These are phyloP conservation scores for Drosophila lacertosa DNA, from an alignment of 1,140 invertebrate species.

Conservation along the genomic window DNA sequence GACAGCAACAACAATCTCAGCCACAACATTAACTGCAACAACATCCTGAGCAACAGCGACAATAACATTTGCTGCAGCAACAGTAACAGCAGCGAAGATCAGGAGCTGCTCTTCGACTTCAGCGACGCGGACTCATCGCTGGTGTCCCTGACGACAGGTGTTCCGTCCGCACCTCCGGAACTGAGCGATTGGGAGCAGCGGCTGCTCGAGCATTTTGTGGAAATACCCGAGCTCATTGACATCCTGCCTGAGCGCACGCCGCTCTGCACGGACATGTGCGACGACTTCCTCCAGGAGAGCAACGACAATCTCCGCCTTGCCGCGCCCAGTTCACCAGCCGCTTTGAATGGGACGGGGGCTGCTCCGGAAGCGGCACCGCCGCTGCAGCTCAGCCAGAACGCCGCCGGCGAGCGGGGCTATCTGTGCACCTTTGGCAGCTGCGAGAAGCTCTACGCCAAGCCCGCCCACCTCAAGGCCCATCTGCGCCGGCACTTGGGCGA, in stretches of 20 bases:
- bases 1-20: constrained; percentile 55
- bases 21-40: too few species aligned
- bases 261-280: constrained; percentile 84
- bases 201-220: constrained; percentile 73
- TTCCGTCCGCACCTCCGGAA: constrained; percentile 42
- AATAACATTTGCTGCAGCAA: constrained; percentile 16
- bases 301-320: constrained; percentile 64
- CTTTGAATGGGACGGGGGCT: neutral
- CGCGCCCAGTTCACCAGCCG: constrained; percentile 5
- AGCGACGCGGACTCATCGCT: constrained; percentile 20
- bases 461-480: constrained; percentile 97
- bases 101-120: constrained; percentile 53
- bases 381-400: constrained; percentile 45
- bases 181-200: constrained; percentile 77
- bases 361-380: neutral
- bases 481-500: constrained; percentile 96
- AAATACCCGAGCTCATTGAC: constrained; percentile 77
- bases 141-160: neutral
- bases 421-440: constrained; percentile 87
- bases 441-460: constrained; percentile 94
- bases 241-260: constrained; percentile 84
- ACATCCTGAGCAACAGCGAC: neutral
- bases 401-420: constrained; percentile 84
- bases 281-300: constrained; percentile 83
- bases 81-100: constrained; percentile 4